These are phyloP conservation scores for Galaxea fascicularis DNA, from an alignment of 92 coral and sea anemone species.

Conservation along the genomic window DNA sequence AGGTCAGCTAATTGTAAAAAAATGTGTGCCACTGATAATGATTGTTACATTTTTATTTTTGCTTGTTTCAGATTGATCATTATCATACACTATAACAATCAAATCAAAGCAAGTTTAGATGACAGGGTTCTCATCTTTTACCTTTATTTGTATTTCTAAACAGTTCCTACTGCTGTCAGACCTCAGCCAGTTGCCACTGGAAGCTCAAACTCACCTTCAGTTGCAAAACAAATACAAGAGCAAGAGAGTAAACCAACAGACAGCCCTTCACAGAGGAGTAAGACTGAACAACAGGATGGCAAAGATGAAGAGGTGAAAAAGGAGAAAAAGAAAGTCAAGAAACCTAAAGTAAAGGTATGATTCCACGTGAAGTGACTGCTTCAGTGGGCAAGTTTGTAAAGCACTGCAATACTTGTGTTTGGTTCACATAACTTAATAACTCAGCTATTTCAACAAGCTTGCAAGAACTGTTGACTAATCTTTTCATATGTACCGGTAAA, in stretches of 20 bases:
- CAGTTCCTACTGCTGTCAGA: conserved; percentile 25
- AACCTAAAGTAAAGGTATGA: conserved; percentile 75
- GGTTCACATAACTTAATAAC: neutral
- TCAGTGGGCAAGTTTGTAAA: neutral
- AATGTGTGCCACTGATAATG: no score
- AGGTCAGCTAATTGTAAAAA: no score
- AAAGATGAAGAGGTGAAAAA: conserved; percentile 68
- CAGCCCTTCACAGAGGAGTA: conserved; percentile 29
- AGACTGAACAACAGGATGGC: conserved; percentile 52
- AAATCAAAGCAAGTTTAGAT: no score
- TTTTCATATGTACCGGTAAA: no score
- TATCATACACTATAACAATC: no score
- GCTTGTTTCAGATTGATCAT: no score
- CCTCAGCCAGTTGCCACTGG: conserved; percentile 43
- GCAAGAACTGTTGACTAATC: no score
- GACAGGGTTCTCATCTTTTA: no score
- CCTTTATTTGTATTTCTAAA: no score
- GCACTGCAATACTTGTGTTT: neutral
- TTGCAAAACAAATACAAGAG: conserved; percentile 45
- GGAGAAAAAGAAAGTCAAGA: conserved; percentile 80
- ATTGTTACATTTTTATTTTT: no score
- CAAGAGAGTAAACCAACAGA: conserved; percentile 47
- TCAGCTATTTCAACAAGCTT: no score
- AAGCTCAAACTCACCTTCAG: conserved; percentile 45
- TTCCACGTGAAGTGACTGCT: neutral